Evolutionary conservation across 2,797 vertebrate species (phyloP), one percentile per base, ranked within the genome.

Genomic region (Eulemur rubriventer): DNA sequence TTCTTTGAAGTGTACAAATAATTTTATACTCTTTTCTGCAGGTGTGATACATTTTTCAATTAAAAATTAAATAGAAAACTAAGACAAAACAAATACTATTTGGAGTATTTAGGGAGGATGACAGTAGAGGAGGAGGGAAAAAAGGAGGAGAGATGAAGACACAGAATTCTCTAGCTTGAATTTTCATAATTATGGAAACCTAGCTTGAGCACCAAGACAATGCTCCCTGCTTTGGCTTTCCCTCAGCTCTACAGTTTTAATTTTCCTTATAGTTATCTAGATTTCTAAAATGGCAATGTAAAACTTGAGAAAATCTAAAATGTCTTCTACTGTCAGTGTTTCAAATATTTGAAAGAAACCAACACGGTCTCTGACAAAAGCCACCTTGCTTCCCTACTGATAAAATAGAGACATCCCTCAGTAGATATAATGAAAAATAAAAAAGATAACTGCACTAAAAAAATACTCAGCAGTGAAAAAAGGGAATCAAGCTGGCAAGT

Each of bases 251-350:
- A 46, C 2, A 81, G 59, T 83, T 89, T 91, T 80, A 83, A 80
- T 80, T 80, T 85, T 63, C 59, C 63, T 88, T 73, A 35, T 10
- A 72, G 7, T 3, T 55, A 75, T 88, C 35, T 88, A 59, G n/a
- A 78, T 83, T 79, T 85, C 50, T 80, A 22, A 93, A 95, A 67
- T 9, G n/a, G 43, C 28, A 70, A 89, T 76, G 46, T 76, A 91
- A 91, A 81, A 69, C 8, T 11, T 86, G 13, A 80, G 26, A 78
- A 72, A 93, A 67, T 92, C 46, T 67, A 93, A 57, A 87, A 38
- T 87, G 52, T 61, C 33, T 94, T 73, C 75, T 75, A 30, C 50
- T 72, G 33, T 82, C 63, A 41, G 24, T 79, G 22, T 52, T 93
- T 67, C 41, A 87, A 67, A 38, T 50, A 90, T 72, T 73, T 80